Conservation (phyloP, 1,140 invertebrate species). For the Thaumetopoea pityocampa region DNA sequence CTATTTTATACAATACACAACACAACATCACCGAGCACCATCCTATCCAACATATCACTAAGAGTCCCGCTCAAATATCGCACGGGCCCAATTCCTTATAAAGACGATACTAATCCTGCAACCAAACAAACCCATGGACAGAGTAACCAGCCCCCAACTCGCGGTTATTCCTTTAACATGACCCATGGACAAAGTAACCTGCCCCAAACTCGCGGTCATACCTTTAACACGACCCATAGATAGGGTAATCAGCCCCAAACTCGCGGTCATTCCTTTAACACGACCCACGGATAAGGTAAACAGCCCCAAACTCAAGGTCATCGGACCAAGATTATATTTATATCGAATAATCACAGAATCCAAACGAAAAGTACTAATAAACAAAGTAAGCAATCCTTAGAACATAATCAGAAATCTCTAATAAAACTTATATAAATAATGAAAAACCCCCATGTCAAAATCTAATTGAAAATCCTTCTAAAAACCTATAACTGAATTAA, state of each 20-base stretch:
- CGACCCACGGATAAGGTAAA: slow-evolving; percentile 9
- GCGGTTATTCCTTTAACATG: too few species aligned
- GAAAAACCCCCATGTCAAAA: too few species aligned
- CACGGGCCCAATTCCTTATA: slow-evolving; percentile 1
- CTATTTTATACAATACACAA: too few species aligned
- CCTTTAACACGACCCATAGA: background rate
- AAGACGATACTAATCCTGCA: slow-evolving; percentile 3
- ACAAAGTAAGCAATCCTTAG: too few species aligned
- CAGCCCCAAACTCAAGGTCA: slow-evolving; percentile 16
- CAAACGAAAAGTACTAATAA: too few species aligned
- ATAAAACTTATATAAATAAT: background rate
- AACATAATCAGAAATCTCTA: too few species aligned
- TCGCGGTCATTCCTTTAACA: background rate
- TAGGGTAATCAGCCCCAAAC: slow-evolving; percentile 10
- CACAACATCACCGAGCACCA: background rate
- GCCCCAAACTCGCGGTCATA: background rate
- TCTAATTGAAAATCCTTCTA: too few species aligned
- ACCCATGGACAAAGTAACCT: too few species aligned
- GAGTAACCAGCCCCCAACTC: too few species aligned
- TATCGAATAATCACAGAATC: too few species aligned
- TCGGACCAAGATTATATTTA: too few species aligned
- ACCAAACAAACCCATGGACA: background rate
- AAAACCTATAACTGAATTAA: slow-evolving; percentile 1
- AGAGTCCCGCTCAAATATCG: slow-evolving; percentile 3
- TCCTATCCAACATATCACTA: slow-evolving; percentile 6